Evolutionary conservation across 2,113 vertebrate genomes (phyloP), one percentile per base, ranked within the genome.

Genomic region (Myrmophylax atrothorax): DNA sequence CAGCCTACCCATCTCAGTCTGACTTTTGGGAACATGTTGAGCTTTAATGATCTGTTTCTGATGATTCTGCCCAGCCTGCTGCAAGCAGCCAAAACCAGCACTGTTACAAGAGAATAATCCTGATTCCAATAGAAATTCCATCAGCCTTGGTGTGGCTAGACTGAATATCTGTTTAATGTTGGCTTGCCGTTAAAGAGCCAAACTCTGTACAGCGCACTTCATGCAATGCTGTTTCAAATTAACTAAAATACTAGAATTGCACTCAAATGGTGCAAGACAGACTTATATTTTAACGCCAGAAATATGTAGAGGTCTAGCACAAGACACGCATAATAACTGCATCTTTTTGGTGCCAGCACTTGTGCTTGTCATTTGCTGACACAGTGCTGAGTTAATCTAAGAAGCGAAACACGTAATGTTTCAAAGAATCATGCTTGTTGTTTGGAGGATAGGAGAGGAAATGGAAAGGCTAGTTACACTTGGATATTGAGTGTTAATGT

Each of bases 261-360:
- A 84, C 72, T 67, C 60, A 88, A 94, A 87, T 94, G 94, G 89
- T 9, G 62, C 86, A 90, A 89, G 79, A 87, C 25, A 35, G 89
- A 23, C 33, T 84, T n/a, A 7, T 4, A 22, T 68, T 52, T 88
- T 90, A 84, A 82, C n/a, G 56, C 64, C 68, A 84, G 52, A 84
- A 90, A 35, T 75, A 89, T 42, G 76, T 40, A 29, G 60, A 69
- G 10, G 80, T 84, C 76, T 87, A n/a, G 31, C 60, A 84, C 37
- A 89, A 88, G 47, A 52, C 40, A 5, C 49, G 46, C 50, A 44
- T 19, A 46, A 20, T 19, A 56, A 40, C 38, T 70, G 35, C 90
- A 70, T 92, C 79, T 44, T 88, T 56, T 46, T 90, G 86, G 68
- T 19, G 26, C n/a, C 12, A 8, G 59, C 24, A 5, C 16, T 29